Base-by-base conservation (phyloP, 2,113 vertebrate genomes). In the Tichodroma muraria region DNA sequence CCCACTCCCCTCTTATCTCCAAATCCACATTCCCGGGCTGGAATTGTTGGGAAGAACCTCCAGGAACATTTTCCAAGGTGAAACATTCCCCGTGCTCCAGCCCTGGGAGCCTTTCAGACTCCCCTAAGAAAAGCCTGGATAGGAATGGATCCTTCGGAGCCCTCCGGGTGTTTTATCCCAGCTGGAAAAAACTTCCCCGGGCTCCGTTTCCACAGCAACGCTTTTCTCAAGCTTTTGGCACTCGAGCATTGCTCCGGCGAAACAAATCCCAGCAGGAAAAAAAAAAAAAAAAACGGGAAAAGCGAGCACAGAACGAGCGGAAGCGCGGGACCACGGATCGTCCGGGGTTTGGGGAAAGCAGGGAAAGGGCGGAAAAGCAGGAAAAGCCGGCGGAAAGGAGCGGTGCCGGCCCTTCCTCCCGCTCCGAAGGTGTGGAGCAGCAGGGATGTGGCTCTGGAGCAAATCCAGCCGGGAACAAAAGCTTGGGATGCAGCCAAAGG, bases 121-220 rank as follows among this genome's bases (percentile, higher is more conserved):
- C 70, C 45, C 50, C 73, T 30, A 44, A 72, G 78, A 65, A 64
- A 96, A 73, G 10, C 42, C 30, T 2, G 27, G 73, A 69, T 5
- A 49, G 90, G 75, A 88, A 50, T 0, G 5, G 68, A 88, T 70
- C 87, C 27, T 35, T 21, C 4, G 8, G 27, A 95, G 83, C 72
- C 31, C 72, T 49, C 23, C 27, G 57, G 30, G 77, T 14, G 59
- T 22, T 92, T 89, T 37, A 54, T 52, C 86, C 94, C 5, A 20
- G 0, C 30, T n/a, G 85, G 57, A 56, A 30, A 53, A 50, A 81
- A 93, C 78, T 84, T 87, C 35, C 54, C 90, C 1, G 27, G 11
- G 15, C 78, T 91, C 88, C 4, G 77, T 97, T 87, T 73, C 96
- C 87, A 89, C 85, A 86, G 97, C 94, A 96, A 96, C 95, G 13